Percentiles rank a stretch among this genome's conserved stretches.
Evolutionary conservation across 2,113 vertebrate species (phyloP).

Genomic region (Tor tambroides): DNA sequence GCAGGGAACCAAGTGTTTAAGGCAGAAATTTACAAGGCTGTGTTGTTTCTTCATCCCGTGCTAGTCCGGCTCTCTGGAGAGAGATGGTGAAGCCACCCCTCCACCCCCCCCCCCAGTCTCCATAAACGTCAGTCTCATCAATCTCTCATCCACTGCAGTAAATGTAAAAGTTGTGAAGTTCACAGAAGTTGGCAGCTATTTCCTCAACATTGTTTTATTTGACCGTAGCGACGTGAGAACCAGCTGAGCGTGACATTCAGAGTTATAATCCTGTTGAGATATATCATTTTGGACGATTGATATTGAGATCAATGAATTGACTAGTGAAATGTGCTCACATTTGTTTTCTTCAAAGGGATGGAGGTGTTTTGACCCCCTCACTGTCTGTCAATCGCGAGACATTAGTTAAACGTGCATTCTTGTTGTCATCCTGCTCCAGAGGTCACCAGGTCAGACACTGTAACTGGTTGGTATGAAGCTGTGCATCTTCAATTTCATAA

Average conservation of each 20-base stretch:
- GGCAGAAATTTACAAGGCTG: conserved; percentile 67
- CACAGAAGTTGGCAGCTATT: conserved; percentile 21
- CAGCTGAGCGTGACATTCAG: neutral
- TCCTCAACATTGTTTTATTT: conserved; percentile 22
- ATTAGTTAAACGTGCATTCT: conserved; percentile 45
- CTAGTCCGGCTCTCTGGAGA: conserved; percentile 4
- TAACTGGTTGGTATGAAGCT: conserved; percentile 40
- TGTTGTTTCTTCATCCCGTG: conserved; percentile 63
- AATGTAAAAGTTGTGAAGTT: conserved; percentile 19
- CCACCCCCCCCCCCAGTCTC: conserved; percentile 32
- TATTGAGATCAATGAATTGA: neutral
- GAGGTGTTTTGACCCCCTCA: conserved; percentile 5
- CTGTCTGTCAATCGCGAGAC: conserved; percentile 9
- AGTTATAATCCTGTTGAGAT: conserved; percentile 6
- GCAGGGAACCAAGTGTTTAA: conserved; percentile 71
- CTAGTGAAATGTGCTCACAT: conserved; percentile 37
- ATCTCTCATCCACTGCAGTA: neutral
- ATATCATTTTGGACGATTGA: neutral
- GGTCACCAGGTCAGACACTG: conserved; percentile 33
- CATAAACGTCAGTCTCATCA: conserved; percentile 9
- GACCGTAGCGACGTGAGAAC: neutral
- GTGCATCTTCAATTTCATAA: conserved; percentile 12
- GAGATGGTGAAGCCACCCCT: conserved; percentile 20
- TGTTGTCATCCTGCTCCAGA: conserved; percentile 32
- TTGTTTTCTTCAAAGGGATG: conserved; percentile 29